These are phyloP conservation scores for Nilaparvata lugens DNA, from an alignment of 1,140 invertebrate genomes.

Conservation along the genomic window DNA sequence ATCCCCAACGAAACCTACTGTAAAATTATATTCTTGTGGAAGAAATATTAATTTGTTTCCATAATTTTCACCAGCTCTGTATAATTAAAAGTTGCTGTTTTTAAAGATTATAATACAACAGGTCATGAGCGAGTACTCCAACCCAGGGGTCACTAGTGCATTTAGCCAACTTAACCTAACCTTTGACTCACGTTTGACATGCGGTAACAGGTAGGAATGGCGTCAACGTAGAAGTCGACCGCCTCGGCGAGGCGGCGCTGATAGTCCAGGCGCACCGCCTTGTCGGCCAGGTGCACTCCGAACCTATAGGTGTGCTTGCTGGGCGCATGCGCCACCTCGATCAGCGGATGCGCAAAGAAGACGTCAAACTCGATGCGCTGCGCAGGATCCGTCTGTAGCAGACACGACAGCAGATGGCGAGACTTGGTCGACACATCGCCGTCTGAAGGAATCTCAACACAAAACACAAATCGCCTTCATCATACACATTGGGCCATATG, in stretches of 20 bases:
- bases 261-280: conserved; percentile 55
- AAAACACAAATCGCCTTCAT: neutral
- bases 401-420: conserved; percentile 52
- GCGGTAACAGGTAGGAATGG: conserved; percentile 64
- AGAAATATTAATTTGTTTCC: no score
- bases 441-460: conserved; percentile 18
- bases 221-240: conserved; percentile 57
- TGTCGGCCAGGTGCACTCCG: conserved; percentile 52
- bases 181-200: conserved; percentile 44
- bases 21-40: no score
- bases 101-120: no score
- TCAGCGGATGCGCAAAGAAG: conserved; percentile 75
- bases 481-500: no score
- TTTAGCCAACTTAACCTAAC: neutral
- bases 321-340: conserved; percentile 75
- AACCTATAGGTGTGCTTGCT: conserved; percentile 56
- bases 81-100: no score
- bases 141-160: no score
- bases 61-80: no score
- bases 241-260: conserved; percentile 50
- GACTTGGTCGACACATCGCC: conserved; percentile 41
- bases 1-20: no score
- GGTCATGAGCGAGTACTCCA: no score
- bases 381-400: conserved; percentile 63
- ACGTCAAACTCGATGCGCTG: conserved; percentile 70